These are phyloP conservation scores for Bergia puertoricense DNA, from an alignment of 92 coral and sea anemone genomes.

Conservation along the genomic window DNA sequence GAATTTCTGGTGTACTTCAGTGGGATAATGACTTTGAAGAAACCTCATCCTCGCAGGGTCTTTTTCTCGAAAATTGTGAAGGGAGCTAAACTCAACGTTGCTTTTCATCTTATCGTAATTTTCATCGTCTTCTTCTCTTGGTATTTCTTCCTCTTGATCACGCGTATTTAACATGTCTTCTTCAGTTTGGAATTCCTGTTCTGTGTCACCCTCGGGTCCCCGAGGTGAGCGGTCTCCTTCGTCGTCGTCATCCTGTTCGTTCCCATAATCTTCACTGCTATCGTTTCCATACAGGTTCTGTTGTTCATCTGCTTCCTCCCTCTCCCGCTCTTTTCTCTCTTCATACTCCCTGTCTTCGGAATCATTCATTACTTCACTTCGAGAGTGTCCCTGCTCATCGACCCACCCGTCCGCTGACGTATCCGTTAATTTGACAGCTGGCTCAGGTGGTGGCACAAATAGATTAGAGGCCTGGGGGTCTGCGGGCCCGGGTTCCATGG, in stretches of 20 bases:
- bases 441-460: slow-evolving; percentile 4
- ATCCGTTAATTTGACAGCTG: background rate
- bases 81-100: background rate
- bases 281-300: slow-evolving; percentile 39
- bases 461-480: background rate
- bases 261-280: slow-evolving; percentile 59
- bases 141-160: slow-evolving; percentile 3
- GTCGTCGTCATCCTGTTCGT: slow-evolving; percentile 53
- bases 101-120: slow-evolving; percentile 21
- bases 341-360: slow-evolving; percentile 37
- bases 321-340: slow-evolving; percentile 40
- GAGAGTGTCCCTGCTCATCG: slow-evolving; percentile 67
- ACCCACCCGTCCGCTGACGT: slow-evolving; percentile 56
- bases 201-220: slow-evolving; percentile 43
- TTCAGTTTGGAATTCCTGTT: slow-evolving; percentile 27
- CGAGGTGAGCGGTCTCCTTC: slow-evolving; percentile 26
- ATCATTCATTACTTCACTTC: slow-evolving; percentile 72
- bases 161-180: background rate
- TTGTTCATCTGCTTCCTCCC: slow-evolving; percentile 37
- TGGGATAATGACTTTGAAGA: slow-evolving; percentile 16
- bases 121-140: slow-evolving; percentile 32
- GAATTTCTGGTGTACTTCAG: background rate
- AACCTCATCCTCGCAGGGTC: slow-evolving; percentile 12
- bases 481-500: background rate
- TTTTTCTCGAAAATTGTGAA: slow-evolving; percentile 5